Conservation (phyloP, 2,888 invertebrate genomes). For the Crioceris asparagi region DNA sequence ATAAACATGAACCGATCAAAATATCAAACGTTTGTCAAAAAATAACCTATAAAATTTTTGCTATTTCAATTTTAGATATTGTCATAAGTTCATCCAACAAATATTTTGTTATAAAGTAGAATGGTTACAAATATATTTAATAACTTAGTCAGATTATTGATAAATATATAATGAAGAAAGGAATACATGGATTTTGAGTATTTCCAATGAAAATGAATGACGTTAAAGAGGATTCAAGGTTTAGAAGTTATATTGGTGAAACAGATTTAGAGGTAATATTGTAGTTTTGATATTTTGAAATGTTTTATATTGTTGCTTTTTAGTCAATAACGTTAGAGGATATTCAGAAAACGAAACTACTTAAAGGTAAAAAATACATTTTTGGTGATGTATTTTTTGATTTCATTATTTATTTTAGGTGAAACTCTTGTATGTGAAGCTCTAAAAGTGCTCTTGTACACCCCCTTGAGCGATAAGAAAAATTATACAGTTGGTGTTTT, state of each 20-base stretch:
- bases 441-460: conserved; percentile 71
- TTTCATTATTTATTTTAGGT: conserved; percentile 44
- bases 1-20: too few relatives aligned
- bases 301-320: conserved; percentile 18
- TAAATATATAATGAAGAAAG: too few relatives aligned
- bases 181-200: too few relatives aligned
- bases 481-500: conserved; percentile 73
- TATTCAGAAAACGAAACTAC: conserved; percentile 32
- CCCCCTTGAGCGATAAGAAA: conserved; percentile 69
- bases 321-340: conserved; percentile 34
- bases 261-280: conserved; percentile 34
- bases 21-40: too few relatives aligned
- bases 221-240: conserved; percentile 32
- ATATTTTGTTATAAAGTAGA: too few relatives aligned
- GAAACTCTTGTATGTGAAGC: conserved; percentile 75
- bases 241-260: conserved; percentile 36
- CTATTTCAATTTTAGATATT: too few relatives aligned
- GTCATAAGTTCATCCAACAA: too few relatives aligned
- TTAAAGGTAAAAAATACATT: conserved; percentile 29
- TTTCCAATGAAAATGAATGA: conserved; percentile 25
- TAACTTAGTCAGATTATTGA: conserved; percentile 1
- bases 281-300: too few relatives aligned
- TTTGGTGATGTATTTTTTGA: background rate
- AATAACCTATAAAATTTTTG: too few relatives aligned
- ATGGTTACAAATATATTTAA: too few relatives aligned